Base-by-base conservation (phyloP, 2,888 invertebrate species). In the Choristoneura rosaceana region DNA sequence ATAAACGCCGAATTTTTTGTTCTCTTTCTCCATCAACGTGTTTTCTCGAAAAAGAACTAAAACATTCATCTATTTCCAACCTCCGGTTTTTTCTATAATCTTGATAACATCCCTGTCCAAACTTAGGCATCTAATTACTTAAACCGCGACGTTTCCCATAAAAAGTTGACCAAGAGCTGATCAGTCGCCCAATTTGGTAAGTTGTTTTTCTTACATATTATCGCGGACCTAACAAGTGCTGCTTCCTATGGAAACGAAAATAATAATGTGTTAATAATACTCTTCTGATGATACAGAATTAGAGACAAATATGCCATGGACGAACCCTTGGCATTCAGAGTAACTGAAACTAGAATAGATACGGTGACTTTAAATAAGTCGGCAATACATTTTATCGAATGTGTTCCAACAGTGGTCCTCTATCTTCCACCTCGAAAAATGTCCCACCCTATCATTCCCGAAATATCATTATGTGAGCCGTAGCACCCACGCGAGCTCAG, bases 201-300 rank as follows among this genome's bases (percentile, higher is more conserved):
- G 9, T 33, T 59, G 67, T 71, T 68, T 47, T 67, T 5, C 3
- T 45, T 59, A 9, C 15, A n/a, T 38, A 63, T 71, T 68, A 71
- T 62, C 67, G 14, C 15, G 14, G 2, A 0, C 71, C 58, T 52
- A 67, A 71, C 45, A 71, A 63, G 58, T 12, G 12, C 7, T 15
- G 45, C 8, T 17, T n/a, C 17, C 45, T 41, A 47, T 63, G 71
- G 71, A 67, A 41, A 68, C 43, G 15, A 67, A 45, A 62, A 55
- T 52, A 55, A 69, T 62, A 69, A 43, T 43, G 45, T 33, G 45
- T n/a, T 62, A 45, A 45, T 45, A 38, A 43, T 14, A 14, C 14
- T 25, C 25, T 25, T 25, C 25, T 45, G 7, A 17, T 17, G n/a
- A 7, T 45, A 43, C 61, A 33, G 62, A 25, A 33, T 62, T 14